Evolutionary conservation across 2,888 invertebrate species (phyloP).

Genomic region (Drosophila borealis): DNA sequence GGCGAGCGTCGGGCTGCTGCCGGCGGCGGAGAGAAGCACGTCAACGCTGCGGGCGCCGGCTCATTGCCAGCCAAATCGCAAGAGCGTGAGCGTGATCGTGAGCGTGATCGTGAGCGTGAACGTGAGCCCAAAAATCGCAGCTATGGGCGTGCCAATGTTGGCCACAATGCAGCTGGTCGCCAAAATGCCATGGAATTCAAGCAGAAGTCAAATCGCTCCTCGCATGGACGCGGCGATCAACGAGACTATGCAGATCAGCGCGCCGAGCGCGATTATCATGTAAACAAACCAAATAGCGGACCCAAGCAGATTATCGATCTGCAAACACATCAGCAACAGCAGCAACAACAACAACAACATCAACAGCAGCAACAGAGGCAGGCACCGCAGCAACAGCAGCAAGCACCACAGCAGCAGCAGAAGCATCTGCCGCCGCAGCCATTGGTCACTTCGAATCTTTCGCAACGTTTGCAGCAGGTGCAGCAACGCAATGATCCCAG

Average conservation of each 20-base stretch:
- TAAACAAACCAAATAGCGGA: constrained; percentile 36
- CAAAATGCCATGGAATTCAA: constrained; percentile 84
- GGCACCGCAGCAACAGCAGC: constrained; percentile 33
- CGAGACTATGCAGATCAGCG: constrained; percentile 50
- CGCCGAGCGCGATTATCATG: constrained; percentile 51
- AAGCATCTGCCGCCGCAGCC: constrained; percentile 43
- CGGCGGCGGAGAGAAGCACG: constrained; percentile 29
- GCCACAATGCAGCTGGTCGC: constrained; percentile 40
- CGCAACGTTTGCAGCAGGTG: constrained; percentile 83
- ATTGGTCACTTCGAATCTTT: constrained; percentile 72
- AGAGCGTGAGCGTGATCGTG: constrained; percentile 31
- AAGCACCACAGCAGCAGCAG: constrained; percentile 36
- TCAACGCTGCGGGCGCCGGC: background rate
- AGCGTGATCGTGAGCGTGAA: constrained; percentile 37
- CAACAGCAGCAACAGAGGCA: constrained; percentile 70
- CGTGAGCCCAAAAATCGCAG: constrained; percentile 60
- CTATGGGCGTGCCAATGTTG: constrained; percentile 56
- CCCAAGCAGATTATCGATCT: constrained; percentile 45
- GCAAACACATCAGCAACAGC: constrained; percentile 49
- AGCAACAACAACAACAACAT: constrained; percentile 42
- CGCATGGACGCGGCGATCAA: constrained; percentile 40
- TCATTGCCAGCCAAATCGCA: constrained; percentile 19
- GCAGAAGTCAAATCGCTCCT: constrained; percentile 67
- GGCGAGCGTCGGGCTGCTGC: constrained; percentile 66
- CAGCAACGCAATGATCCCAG: constrained; percentile 84